These are phyloP conservation scores for Galerucella calmariensis DNA, from an alignment of 2,888 invertebrate genomes.

Conservation along the genomic window DNA sequence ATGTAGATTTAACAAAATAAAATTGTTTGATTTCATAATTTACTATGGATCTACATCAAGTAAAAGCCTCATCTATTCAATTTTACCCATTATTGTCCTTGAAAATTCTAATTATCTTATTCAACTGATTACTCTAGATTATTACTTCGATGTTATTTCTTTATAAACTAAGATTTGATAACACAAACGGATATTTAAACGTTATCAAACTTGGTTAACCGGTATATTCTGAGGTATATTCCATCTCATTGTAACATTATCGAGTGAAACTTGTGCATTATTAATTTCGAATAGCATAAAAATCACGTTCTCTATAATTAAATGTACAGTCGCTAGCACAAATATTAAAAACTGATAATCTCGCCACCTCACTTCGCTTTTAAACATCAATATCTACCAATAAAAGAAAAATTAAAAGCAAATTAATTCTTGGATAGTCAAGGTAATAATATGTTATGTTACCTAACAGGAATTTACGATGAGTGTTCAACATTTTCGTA, in stretches of 20 bases:
- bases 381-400: background rate
- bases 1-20: no score
- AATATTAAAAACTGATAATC: background rate
- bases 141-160: background rate
- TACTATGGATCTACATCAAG: no score
- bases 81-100: no score
- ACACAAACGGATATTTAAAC: background rate
- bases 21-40: no score
- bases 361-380: background rate
- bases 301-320: background rate
- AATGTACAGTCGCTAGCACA: background rate
- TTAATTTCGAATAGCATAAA: background rate
- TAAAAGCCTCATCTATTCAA: no score
- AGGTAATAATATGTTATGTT: background rate
- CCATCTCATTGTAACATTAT: background rate
- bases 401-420: background rate
- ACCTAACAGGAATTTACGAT: constrained; percentile 3
- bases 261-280: background rate
- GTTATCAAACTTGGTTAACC: background rate
- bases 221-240: background rate
- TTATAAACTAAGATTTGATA: background rate
- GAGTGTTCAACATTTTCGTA: constrained; percentile 1
- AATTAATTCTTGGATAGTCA: constrained; percentile 5
- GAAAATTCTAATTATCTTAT: no score
- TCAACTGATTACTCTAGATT: background rate